Percentiles rank a stretch among this genome's conserved stretches.
These are phyloP conservation scores for Yoshiicerus persimilis DNA, from an alignment of 1,140 invertebrate genomes.

Conservation along the genomic window DNA sequence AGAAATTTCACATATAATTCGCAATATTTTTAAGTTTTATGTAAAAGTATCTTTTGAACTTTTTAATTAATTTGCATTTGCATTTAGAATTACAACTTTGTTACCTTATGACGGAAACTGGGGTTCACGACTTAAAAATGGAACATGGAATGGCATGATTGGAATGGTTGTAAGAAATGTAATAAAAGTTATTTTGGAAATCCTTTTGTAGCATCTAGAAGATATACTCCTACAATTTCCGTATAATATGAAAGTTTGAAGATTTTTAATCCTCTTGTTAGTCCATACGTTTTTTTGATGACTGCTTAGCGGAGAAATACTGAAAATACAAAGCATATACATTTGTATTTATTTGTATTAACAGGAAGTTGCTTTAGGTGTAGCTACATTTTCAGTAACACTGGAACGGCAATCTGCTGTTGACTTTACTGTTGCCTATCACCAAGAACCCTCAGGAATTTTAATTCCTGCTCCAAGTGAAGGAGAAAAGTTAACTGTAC, in stretches of 20 bases:
- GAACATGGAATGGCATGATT: conserved; percentile 55
- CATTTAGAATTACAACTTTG: conserved; percentile 50
- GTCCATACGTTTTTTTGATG: no score
- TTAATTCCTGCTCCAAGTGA: conserved; percentile 51
- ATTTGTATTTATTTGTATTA: not conserved
- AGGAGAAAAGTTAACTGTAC: conserved; percentile 50
- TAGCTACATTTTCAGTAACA: conserved; percentile 56
- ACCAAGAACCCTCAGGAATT: conserved; percentile 52
- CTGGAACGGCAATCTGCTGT: conserved; percentile 53
- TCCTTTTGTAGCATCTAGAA: no score
- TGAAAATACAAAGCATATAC: not conserved
- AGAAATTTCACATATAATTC: conserved; percentile 1
- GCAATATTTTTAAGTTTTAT: not conserved
- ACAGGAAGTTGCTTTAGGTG: conserved; percentile 55
- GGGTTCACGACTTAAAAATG: conserved; percentile 51
- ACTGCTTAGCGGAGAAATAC: no score
- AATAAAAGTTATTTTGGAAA: no score
- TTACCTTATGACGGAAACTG: conserved; percentile 53
- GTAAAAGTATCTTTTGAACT: not conserved
- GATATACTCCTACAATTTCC: no score
- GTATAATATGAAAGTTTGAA: no score
- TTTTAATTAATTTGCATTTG: conserved; percentile 11
- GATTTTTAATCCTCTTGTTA: no score
- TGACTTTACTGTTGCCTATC: conserved; percentile 56
- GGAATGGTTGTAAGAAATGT: conserved; percentile 53